phyloP scores from a whole-genome alignment of 2,113 vertebrate genomes.

The Tetrao urogallus region DNA sequence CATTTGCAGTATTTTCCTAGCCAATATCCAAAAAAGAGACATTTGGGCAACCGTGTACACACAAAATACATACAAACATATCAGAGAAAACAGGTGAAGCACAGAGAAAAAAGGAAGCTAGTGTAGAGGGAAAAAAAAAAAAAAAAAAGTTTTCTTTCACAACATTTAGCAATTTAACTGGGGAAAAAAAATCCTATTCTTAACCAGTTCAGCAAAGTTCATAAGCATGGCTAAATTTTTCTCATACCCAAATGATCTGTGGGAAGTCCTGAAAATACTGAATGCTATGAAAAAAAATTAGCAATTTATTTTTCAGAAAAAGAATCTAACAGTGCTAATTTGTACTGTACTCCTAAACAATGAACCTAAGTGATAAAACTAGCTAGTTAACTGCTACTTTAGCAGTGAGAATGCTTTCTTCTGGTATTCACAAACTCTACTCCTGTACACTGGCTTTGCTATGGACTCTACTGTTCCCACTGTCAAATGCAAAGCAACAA shows the following conservation, averaged over 20 bases:
- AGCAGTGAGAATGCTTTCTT: fast-evolving
- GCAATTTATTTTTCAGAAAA: background rate
- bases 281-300: background rate
- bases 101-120: background rate
- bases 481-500: background rate
- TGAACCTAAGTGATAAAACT: background rate
- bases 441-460: background rate
- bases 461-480: background rate
- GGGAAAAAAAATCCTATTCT: background rate
- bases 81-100: background rate
- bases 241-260: background rate
- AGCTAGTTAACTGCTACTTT: background rate
- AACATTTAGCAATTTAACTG: background rate
- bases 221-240: background rate
- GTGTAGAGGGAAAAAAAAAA: background rate
- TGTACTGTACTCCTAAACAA: background rate
- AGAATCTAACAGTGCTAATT: background rate
- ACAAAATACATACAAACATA: background rate
- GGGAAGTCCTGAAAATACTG: background rate
- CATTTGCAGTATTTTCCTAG: background rate
- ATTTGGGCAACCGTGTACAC: background rate
- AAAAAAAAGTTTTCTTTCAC: background rate
- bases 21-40: background rate
- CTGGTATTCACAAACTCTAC: background rate
- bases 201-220: background rate